Conservation (phyloP, 2,797 vertebrate species). For the Cossypha niveicapilla region DNA sequence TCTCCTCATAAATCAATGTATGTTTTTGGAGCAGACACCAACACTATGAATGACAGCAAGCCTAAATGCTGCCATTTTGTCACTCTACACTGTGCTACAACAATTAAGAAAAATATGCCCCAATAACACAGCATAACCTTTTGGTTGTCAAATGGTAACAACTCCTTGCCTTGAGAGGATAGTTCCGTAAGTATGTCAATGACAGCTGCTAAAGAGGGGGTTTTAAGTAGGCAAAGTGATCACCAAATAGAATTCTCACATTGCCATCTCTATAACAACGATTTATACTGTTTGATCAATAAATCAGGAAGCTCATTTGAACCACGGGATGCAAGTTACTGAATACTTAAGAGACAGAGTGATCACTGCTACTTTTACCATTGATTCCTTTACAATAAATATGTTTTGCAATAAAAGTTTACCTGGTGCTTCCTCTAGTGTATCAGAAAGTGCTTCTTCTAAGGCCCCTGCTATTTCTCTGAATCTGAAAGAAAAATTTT, state of each 20-base stretch:
- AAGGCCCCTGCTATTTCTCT: conserved; percentile 91
- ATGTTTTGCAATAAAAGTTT: neutral
- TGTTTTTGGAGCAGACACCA: neutral
- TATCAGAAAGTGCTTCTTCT: conserved; percentile 84
- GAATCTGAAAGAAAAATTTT: conserved; percentile 75
- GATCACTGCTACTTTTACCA: neutral
- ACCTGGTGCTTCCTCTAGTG: conserved; percentile 88
- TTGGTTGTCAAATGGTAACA: neutral
- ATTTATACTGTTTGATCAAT: neutral
- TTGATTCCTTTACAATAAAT: neutral
- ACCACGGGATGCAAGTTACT: accelerated
- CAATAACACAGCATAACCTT: neutral
- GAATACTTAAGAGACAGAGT: neutral
- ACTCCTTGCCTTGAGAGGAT: neutral
- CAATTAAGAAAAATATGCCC: neutral
- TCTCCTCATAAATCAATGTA: neutral
- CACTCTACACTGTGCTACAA: neutral
- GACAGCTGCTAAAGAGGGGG: neutral
- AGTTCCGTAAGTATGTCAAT: neutral
- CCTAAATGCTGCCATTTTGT: neutral
- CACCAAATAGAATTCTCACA: neutral
- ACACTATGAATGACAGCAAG: neutral
- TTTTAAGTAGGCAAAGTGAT: neutral
- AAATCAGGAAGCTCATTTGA: neutral
- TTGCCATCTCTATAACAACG: neutral